Evolutionary conservation across 1,140 invertebrate genomes (phyloP).

Genomic region (Pararge aegeria): DNA sequence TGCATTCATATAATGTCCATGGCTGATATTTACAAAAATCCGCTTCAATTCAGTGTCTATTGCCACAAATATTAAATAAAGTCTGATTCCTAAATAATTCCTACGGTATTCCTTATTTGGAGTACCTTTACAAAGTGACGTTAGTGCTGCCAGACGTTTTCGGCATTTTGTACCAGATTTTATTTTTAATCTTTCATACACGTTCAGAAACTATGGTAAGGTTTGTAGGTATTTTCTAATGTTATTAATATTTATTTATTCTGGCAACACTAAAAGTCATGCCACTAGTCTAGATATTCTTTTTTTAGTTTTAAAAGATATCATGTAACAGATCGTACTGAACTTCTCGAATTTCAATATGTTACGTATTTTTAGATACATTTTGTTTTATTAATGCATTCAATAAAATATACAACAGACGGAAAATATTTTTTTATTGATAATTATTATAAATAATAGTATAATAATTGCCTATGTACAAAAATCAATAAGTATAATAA

Average conservation of each 20-base stretch:
- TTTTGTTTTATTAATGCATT: constrained; percentile 58
- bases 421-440: constrained; percentile 65
- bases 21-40: too few species aligned
- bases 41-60: too few species aligned
- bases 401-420: constrained; percentile 58
- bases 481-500: constrained; percentile 36
- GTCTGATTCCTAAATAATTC: not conserved
- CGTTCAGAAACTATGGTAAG: too few species aligned
- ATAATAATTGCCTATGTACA: constrained; percentile 67
- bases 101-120: not conserved
- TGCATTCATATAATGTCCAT: too few species aligned
- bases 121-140: not conserved
- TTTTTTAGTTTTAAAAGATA: not conserved
- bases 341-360: constrained; percentile 54
- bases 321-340: constrained; percentile 34
- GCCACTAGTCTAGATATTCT: not conserved
- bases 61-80: too few species aligned
- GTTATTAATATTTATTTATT: not conserved
- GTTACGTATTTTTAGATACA: constrained; percentile 56
- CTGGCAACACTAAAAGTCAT: not conserved
- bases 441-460: not conserved
- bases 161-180: not conserved
- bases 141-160: not conserved
- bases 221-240: not conserved
- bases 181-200: not conserved